Evolutionary conservation across 2,113 vertebrate species (phyloP).

Genomic region (Cnemophilus loriae): DNA sequence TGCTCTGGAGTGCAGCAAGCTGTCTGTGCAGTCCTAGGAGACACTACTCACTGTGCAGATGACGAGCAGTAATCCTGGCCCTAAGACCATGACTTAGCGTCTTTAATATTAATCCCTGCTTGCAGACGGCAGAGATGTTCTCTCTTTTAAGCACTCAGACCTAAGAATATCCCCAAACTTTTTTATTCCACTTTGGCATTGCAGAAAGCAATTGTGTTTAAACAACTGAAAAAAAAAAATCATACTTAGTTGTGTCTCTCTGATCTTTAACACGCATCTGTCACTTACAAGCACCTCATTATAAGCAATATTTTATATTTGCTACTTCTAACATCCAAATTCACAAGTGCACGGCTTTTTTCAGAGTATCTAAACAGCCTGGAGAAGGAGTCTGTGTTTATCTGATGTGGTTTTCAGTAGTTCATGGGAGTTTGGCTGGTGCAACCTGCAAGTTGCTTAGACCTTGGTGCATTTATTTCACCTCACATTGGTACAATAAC

Average conservation of each 20-base stretch:
- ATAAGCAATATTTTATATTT: neutral
- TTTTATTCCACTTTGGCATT: neutral
- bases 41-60: neutral
- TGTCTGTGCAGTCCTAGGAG: neutral
- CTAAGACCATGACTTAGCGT: neutral
- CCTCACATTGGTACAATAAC: neutral
- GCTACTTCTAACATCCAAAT: neutral
- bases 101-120: constrained; percentile 15
- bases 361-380: neutral
- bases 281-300: neutral
- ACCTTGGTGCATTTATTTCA: neutral
- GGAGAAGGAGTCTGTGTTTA: neutral
- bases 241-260: neutral
- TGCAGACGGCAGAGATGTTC: neutral
- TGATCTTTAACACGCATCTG: neutral
- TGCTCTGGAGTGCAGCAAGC: neutral
- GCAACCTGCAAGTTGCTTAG: neutral
- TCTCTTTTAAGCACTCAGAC: neutral
- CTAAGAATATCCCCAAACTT: neutral
- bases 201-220: neutral
- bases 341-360: neutral
- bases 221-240: neutral
- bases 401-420: neutral
- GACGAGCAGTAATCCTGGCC: neutral
- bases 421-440: neutral